A percentile compares a stretch with the other conserved stretches of the same genome.
These are phyloP conservation scores for Lonchura striata DNA, from an alignment of 2,113 vertebrate species.

Conservation along the genomic window DNA sequence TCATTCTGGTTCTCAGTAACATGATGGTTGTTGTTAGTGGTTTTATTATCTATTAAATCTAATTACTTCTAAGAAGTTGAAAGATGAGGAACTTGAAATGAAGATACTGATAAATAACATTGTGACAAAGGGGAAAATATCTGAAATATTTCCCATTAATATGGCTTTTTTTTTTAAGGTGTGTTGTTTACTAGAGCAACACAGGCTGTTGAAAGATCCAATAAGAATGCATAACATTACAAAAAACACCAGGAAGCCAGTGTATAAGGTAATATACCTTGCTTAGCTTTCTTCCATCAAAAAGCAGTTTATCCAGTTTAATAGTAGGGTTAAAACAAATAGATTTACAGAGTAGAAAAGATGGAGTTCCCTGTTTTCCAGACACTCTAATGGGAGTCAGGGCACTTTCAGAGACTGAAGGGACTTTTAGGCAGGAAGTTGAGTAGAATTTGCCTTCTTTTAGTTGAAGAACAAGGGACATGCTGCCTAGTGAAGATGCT, in stretches of 20 bases:
- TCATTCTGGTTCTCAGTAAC: neutral
- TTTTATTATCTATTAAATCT: neutral
- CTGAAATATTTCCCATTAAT: neutral
- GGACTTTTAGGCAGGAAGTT: neutral
- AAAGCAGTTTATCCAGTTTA: neutral
- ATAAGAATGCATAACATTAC: neutral
- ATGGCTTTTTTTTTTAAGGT: neutral
- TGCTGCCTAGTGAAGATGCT: neutral
- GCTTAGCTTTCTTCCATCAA: neutral
- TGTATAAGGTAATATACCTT: neutral
- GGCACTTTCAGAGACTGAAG: neutral
- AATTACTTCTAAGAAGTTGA: neutral
- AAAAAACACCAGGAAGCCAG: neutral
- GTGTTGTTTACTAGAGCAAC: neutral
- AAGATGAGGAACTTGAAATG: neutral
- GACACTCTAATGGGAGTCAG: neutral
- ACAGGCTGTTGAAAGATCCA: neutral
- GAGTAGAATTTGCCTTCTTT: neutral
- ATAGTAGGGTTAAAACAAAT: neutral
- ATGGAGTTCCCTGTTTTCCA: neutral
- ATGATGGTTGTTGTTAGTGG: accelerated
- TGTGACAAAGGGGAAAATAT: neutral
- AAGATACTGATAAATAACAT: neutral
- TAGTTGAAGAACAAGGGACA: neutral
- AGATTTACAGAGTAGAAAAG: neutral